Evolutionary conservation across 2,797 vertebrate species (phyloP).

Genomic region (Pelodytes ibericus): DNA sequence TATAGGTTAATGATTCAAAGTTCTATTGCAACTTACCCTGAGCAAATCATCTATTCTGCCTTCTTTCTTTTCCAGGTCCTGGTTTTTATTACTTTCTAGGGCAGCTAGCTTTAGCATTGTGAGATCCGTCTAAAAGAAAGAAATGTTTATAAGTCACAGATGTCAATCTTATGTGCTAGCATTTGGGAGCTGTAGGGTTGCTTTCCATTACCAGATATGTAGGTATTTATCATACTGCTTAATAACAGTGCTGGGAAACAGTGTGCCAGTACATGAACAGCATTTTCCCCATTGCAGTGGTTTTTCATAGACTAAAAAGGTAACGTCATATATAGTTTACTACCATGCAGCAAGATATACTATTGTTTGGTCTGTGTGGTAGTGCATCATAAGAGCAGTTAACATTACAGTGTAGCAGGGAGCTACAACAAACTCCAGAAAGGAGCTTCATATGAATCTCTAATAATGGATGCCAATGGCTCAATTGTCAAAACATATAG

Average conservation of each 20-base stretch:
- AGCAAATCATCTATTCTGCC: constrained; percentile 98
- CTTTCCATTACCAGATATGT: not conserved
- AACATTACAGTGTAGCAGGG: no score
- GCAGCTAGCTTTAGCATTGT: constrained; percentile 95
- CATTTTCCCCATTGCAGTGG: no score
- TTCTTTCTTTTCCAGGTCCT: constrained; percentile 98
- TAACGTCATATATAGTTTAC: no score
- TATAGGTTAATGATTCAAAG: not conserved
- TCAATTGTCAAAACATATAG: no score
- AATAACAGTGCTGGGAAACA: not conserved
- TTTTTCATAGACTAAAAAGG: no score
- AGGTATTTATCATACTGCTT: not conserved
- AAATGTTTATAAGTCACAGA: constrained; percentile 43
- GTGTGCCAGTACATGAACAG: no score
- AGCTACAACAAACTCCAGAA: no score
- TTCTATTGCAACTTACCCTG: constrained; percentile 80
- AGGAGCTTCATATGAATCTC: no score
- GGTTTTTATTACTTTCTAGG: constrained; percentile 98
- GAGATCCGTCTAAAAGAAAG: constrained; percentile 88
- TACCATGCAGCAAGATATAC: no score
- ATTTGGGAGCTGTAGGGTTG: not conserved
- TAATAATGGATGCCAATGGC: no score
- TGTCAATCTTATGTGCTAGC: not conserved
- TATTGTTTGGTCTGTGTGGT: no score
- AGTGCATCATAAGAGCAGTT: no score